Base-by-base conservation (phyloP, 2,888 invertebrate species). In the Conus canariensis region DNA sequence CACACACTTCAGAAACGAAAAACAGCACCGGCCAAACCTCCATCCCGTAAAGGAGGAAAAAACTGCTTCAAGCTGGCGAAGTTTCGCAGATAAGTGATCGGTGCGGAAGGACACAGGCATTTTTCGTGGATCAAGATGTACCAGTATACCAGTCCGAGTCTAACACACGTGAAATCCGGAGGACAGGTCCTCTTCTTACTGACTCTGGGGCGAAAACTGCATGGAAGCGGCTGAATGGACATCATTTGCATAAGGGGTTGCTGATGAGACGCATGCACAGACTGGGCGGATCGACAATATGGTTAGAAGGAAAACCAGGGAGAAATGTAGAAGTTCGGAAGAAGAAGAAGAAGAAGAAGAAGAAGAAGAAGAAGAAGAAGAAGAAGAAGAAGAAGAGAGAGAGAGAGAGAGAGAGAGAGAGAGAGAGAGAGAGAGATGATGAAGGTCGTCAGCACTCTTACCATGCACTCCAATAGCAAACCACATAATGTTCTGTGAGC, bases 401-500 rank as follows among this genome's bases (percentile, higher is more conserved):
- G 80, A 80, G 80, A 80, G 80, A 80, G 80, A 83, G 56, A 58
- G 82, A 58, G 82, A 22, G 58, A 83, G 82, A 83, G 56, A 58
- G 82, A 83, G 58, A 30, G 82, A 64, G 82, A 19, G 82, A 82
- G 82, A 6, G 45, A 56, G 82, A 56, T 45, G 22, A 12, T 1
- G 77, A 16, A 19, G 70, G 14, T 70, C 7, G 70, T 16, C 12
- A 64, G 64, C 10, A 19, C 19, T 67, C 19, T 14, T 19, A 14
- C 19, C 19, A 67, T 19, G 67, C 19, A 19, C 19, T 67, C 19
- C 19, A 19, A 19, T 19, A 14, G 14, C 16, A 67, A 19, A 19
- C 14, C 67, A 67, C 19, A 19, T 10, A 19, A 19, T 19, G 14
- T 67, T 30, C 30, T 30, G 30, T 30, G 30, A 30, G 30, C 30